These are phyloP conservation scores for Anoncus sp. DNA, from an alignment of 2,888 invertebrate species.

Conservation along the genomic window DNA sequence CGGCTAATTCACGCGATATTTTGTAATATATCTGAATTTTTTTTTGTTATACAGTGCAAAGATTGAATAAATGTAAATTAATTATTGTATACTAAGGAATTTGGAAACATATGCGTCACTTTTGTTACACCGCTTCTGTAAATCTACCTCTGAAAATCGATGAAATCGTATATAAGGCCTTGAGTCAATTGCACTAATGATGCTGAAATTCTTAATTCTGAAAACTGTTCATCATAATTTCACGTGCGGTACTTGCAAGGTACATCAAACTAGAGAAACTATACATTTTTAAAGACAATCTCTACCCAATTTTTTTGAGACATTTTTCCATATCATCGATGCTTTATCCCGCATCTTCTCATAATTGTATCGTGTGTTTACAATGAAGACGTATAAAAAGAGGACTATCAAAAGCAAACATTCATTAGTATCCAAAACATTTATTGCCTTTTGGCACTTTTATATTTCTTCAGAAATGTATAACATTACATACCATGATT, in stretches of 20 bases:
- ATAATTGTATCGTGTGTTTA: background rate
- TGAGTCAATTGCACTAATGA: slow-evolving; percentile 31
- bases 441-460: background rate
- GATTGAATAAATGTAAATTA: too few species aligned
- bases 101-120: too few species aligned
- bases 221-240: too few species aligned
- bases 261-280: background rate
- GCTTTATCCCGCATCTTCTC: background rate
- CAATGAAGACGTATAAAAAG: background rate
- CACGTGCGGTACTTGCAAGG: background rate
- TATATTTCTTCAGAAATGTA: background rate
- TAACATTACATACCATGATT: background rate
- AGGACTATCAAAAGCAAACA: too few species aligned
- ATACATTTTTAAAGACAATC: background rate
- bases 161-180: too few species aligned
- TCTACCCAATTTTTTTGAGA: background rate
- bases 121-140: too few species aligned
- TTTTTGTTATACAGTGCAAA: too few species aligned
- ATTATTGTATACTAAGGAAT: too few species aligned
- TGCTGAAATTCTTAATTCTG: slow-evolving; percentile 47
- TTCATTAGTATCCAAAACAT: background rate
- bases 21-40: too few species aligned
- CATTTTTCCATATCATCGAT: background rate
- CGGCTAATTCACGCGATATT: too few species aligned
- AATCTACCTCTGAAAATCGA: too few species aligned